Base-by-base conservation (phyloP, 2,113 vertebrate species). In the Octodon degus region DNA sequence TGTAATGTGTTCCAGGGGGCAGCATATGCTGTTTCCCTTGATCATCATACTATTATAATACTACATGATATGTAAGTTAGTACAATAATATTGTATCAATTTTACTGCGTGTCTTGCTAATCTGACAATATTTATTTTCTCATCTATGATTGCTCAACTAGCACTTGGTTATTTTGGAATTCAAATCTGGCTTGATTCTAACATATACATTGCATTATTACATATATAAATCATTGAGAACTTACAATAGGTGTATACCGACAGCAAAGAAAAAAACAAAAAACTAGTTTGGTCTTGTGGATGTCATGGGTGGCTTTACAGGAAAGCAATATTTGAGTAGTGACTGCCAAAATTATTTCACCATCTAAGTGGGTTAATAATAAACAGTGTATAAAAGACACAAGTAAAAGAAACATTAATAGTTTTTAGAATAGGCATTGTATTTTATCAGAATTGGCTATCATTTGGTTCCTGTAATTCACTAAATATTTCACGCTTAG, bases 141-240 rank as follows among this genome's bases (percentile, higher is more conserved):
- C 43, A 43, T 93, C 8, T 72, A 1, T 13, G 67, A 37, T 32
- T 58, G 58, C 32, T 50, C 25, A 68, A 68, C 22, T 20, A 85
- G 9, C 43, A 67, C 83, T 55, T 60, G 40, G 13, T 80, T 80
- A 74, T 47, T 94, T 65, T 97, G 50, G 22, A 76, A 93, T 70
- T 89, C 55, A 80, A 68, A 60, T 65, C 32, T 17, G 37, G 7
- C 63, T 90, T 58, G 34, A 68, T 12, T 55, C 27, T 19, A n/a
- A 62, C 16, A 65, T 34, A 4, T 91, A 7, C 37, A 17, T 13
- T 86, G n/a, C 86, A 68, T 68, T 19, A 24, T 67, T 80, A 40
- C 74, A 40, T 20, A 58, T 55, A 63, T 55, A 10, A 62, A 12
- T 60, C 53, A 34, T 30, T 63, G 58, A 68, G n/a, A 40, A 14